A percentile compares a stretch with the other conserved stretches of the same genome.
phyloP scores from a whole-genome alignment of 1,140 invertebrate species.

The Achatina immaculata region DNA sequence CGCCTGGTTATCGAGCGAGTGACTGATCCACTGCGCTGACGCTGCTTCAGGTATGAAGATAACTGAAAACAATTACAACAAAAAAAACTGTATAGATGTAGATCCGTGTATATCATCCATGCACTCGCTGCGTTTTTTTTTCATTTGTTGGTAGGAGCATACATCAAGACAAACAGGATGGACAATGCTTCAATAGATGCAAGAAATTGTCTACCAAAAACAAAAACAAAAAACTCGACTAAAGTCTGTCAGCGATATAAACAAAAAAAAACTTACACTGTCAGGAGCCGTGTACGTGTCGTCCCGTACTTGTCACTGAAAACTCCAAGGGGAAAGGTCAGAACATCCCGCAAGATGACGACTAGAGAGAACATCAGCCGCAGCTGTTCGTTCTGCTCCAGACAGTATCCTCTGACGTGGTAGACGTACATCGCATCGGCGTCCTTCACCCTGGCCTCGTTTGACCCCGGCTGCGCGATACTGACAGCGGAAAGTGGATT shows the following conservation, averaged over 20 bases:
- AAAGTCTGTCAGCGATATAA: background rate
- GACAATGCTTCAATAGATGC: background rate
- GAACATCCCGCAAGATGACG: constrained; percentile 47
- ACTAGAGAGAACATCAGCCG: constrained; percentile 49
- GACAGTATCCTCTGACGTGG: constrained; percentile 34
- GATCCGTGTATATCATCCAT: background rate
- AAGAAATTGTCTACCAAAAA: background rate
- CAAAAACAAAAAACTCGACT: background rate
- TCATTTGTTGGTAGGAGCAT: background rate
- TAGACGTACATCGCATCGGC: background rate
- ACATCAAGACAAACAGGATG: background rate
- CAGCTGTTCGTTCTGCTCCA: constrained; percentile 51
- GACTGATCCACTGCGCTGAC: too few relatives aligned
- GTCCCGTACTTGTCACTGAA: constrained; percentile 59
- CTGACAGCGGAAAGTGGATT: background rate
- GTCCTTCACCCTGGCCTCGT: background rate
- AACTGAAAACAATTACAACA: too few relatives aligned
- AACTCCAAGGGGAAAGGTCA: constrained; percentile 51
- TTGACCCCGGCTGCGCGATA: background rate
- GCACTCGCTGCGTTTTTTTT: background rate
- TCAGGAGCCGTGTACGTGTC: constrained; percentile 53
- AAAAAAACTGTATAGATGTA: too few relatives aligned
- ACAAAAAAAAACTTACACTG: constrained; percentile 51
- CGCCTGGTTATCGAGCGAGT: too few relatives aligned
- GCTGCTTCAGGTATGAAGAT: too few relatives aligned